A percentile compares a stretch with the other conserved stretches of the same genome.
phyloP scores from a whole-genome alignment of 2,797 vertebrate species.

The Aplochiton taeniatus region DNA sequence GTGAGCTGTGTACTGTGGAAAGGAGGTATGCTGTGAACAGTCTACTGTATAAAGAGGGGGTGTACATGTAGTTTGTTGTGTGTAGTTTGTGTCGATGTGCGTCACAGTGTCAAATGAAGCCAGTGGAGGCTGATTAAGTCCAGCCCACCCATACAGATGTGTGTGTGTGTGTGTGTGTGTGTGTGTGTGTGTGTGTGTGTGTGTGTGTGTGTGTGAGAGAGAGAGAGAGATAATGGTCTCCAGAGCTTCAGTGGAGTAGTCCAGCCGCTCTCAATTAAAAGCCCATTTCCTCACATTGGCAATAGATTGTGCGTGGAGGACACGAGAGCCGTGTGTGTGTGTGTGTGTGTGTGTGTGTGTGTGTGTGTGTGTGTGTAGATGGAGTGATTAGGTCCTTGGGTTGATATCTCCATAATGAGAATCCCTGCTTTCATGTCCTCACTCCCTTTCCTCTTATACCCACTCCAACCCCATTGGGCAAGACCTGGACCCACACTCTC shows the following conservation, averaged over 20 bases:
- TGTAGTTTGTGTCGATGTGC: slow-evolving; percentile 27
- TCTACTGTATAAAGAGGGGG: too few relatives aligned
- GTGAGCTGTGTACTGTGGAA: too few relatives aligned
- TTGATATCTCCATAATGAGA: neutral
- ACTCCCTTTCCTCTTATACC: neutral
- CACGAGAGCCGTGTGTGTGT: neutral
- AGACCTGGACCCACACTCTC: neutral
- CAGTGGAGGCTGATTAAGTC: slow-evolving; percentile 34
- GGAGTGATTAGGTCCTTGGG: too few relatives aligned
- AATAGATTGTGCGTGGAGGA: slow-evolving; percentile 35
- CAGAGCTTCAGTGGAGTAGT: slow-evolving; percentile 58
- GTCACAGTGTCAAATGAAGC: slow-evolving; percentile 56
- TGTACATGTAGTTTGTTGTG: neutral
- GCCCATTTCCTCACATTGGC: slow-evolving; percentile 65
- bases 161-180: slow-evolving; percentile 12
- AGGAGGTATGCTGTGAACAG: too few relatives aligned
- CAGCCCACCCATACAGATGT: slow-evolving; percentile 44
- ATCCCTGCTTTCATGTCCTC: slow-evolving; percentile 2
- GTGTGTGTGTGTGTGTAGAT: too few relatives aligned
- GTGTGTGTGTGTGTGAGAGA: slow-evolving; percentile 13
- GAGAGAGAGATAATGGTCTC: slow-evolving; percentile 60
- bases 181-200: slow-evolving; percentile 16
- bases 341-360: too few relatives aligned
- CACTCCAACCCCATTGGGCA: neutral
- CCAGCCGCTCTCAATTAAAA: slow-evolving; percentile 74